Evolutionary conservation across 1,140 invertebrate species (phyloP).

Genomic region (Probaryconus sp.): DNA sequence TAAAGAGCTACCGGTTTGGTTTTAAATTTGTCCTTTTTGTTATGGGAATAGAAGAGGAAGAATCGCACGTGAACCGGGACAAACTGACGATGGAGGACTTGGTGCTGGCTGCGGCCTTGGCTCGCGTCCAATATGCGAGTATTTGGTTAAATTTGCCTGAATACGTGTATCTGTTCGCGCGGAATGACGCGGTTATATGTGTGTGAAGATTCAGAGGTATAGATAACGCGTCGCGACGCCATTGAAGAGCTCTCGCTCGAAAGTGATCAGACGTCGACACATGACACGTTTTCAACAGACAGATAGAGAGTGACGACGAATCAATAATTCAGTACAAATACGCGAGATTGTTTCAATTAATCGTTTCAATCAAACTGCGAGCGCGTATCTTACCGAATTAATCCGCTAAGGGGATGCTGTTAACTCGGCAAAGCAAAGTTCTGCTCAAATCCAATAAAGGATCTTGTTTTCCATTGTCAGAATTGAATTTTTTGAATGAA

Average conservation of each 20-base stretch:
- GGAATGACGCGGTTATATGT: conserved; percentile 51
- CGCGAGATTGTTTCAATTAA: conserved; percentile 21
- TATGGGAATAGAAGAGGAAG: too few species aligned
- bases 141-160: conserved; percentile 51
- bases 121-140: conserved; percentile 20
- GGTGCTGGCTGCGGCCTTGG: conserved; percentile 5
- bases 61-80: conserved; percentile 1
- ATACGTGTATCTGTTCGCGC: conserved; percentile 65
- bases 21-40: too few species aligned
- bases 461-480: conserved; percentile 18
- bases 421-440: conserved; percentile 14
- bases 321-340: conserved; percentile 34
- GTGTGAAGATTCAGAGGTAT: conserved; percentile 20
- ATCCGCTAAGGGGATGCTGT: background rate
- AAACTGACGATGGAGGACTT: background rate
- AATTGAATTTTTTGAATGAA: conserved; percentile 20
- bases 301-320: background rate
- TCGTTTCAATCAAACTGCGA: conserved; percentile 3
- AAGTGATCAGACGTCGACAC: conserved; percentile 23
- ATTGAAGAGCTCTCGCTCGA: conserved; percentile 25
- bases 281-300: conserved; percentile 28
- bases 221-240: conserved; percentile 17
- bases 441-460: too few species aligned
- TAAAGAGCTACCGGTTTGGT: too few species aligned
- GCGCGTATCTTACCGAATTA: conserved; percentile 17